Percentiles rank a stretch among this genome's conserved stretches.
These are phyloP conservation scores for Campaea margaritaria DNA, from an alignment of 2,888 invertebrate species.

Conservation along the genomic window DNA sequence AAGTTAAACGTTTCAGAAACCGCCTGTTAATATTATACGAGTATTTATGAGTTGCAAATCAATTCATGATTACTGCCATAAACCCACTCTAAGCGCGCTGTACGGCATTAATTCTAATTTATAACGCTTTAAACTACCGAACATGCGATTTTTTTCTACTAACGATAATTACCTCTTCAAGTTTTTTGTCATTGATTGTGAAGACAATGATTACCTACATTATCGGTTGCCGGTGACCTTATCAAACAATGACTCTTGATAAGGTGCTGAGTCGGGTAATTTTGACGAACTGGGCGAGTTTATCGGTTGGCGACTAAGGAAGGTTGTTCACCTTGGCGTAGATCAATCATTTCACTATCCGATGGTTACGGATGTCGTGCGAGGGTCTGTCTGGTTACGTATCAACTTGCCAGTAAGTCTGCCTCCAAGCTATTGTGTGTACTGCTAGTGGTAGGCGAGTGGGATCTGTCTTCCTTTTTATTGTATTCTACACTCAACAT, in stretches of 20 bases:
- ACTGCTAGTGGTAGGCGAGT: no score
- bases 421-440: no score
- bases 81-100: no score
- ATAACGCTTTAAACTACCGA: no score
- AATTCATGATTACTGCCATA: no score
- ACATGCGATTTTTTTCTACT: slow-evolving; percentile 5
- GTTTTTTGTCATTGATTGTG: slow-evolving; percentile 35
- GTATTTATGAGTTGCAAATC: no score
- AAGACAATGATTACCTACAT: slow-evolving; percentile 44
- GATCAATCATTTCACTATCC: slow-evolving; percentile 52
- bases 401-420: neutral
- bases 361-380: neutral
- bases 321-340: slow-evolving; percentile 72
- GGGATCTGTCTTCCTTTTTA: no score
- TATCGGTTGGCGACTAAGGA: slow-evolving; percentile 52
- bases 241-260: slow-evolving; percentile 63
- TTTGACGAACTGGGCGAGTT: slow-evolving; percentile 59
- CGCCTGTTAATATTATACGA: no score
- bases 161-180: no score
- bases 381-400: slow-evolving; percentile 1
- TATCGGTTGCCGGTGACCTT: slow-evolving; percentile 49
- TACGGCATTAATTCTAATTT: neutral
- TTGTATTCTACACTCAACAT: no score
- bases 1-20: no score
- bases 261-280: slow-evolving; percentile 43